Percentiles rank a stretch among this genome's conserved stretches.
Conservation (phyloP, 2,888 invertebrate genomes). For the Phengaris arion region DNA sequence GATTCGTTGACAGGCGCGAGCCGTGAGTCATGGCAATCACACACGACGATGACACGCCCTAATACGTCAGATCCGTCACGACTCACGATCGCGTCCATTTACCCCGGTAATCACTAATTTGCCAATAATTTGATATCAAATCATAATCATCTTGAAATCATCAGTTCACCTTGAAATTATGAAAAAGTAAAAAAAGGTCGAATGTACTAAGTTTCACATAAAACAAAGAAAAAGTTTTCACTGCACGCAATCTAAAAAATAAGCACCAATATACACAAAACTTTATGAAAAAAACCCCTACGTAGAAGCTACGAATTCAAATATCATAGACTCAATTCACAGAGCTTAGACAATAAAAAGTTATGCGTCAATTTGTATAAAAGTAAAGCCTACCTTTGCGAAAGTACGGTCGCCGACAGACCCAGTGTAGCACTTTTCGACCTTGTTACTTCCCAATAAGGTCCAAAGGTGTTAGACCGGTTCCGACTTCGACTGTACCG, state of each 20-base stretch:
- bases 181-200: background rate
- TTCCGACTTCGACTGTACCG: too few relatives aligned
- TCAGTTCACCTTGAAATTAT: background rate
- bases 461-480: too few relatives aligned
- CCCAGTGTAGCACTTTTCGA: too few relatives aligned
- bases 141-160: background rate
- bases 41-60: slow-evolving; percentile 2
- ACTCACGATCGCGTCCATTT: background rate
- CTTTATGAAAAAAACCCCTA: background rate
- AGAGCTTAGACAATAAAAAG: slow-evolving; percentile 15
- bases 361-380: slow-evolving; percentile 17
- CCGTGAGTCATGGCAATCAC: slow-evolving; percentile 3
- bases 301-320: background rate
- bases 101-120: background rate
- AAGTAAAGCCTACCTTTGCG: slow-evolving; percentile 21
- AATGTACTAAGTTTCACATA: background rate
- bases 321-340: slow-evolving; percentile 17
- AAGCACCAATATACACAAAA: background rate
- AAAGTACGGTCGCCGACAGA: background rate
- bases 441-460: too few relatives aligned
- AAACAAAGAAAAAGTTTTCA: background rate
- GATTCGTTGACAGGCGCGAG: background rate
- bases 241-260: background rate
- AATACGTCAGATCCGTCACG: slow-evolving; percentile 11
- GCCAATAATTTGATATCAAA: background rate